A percentile compares a stretch with the other conserved stretches of the same genome.
Evolutionary conservation across 2,113 vertebrate species (phyloP).

Genomic region (Neoarius graeffei): DNA sequence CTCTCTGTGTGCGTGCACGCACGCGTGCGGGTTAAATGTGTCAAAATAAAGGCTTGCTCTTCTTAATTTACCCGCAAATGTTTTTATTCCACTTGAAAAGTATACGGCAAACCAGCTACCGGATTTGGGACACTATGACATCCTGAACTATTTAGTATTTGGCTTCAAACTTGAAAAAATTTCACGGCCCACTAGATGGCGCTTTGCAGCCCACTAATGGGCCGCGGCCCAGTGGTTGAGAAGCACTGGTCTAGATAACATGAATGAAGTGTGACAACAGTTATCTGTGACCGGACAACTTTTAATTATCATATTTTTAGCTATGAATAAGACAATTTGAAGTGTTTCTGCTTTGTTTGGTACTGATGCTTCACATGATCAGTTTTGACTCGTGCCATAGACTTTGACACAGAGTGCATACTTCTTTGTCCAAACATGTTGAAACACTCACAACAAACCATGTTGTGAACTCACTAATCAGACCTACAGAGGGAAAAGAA

Average conservation of each 20-base stretch:
- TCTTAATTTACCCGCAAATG: too few species aligned
- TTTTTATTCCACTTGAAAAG: too few species aligned
- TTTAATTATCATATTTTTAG: not conserved
- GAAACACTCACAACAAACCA: not conserved
- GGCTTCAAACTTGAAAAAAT: too few species aligned
- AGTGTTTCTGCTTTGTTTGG: not conserved
- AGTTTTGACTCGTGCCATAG: not conserved
- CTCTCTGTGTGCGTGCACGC: too few species aligned
- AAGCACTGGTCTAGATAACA: not conserved
- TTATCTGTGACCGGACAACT: not conserved
- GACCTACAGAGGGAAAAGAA: not conserved
- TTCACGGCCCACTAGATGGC: too few species aligned
- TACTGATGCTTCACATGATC: not conserved
- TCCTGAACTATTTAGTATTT: too few species aligned
- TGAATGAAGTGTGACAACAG: not conserved
- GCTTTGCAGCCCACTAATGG: too few species aligned
- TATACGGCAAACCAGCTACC: too few species aligned
- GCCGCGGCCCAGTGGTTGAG: too few species aligned
- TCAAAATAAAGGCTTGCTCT: too few species aligned
- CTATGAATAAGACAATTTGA: not conserved
- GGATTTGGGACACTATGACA: too few species aligned
- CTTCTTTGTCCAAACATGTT: not conserved
- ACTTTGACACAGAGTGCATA: not conserved
- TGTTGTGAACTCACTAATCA: not conserved
- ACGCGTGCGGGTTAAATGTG: too few species aligned